Base-by-base conservation (phyloP, 1,140 invertebrate genomes). In the Macrobrachium nipponense region DNA sequence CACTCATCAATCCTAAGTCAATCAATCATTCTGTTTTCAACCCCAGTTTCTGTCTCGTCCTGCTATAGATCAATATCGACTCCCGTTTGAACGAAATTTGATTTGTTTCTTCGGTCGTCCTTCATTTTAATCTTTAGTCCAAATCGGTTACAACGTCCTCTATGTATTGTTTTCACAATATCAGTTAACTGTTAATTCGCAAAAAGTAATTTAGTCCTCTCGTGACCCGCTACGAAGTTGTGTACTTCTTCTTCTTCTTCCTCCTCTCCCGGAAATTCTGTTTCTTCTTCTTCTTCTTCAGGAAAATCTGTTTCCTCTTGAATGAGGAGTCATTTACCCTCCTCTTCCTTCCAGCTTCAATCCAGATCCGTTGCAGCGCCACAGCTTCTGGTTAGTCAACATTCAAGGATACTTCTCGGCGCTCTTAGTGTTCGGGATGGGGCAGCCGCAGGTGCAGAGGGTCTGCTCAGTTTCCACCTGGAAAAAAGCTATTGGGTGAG, bases 371-470 rank as follows among this genome's bases (percentile, higher is more conserved):
- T 89, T 89, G 15, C 90, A 91, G 14, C 90, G 93, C n/a, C 93
- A 93, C 89, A 92, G 92, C 23, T 89, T 92, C 11, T 92, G 93
- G 91, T 89, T 91, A 12, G 89, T 93, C 5, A 89, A 90, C 2
- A 89, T 93, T 86, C 93, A 93, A 12, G 91, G 91, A 51, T 90
- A 90, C 73, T 93, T 93, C 88, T 92, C 91, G 2, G 92, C 92
- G 90, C 90, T 93, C 7, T 90, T 91, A 79, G 90, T 93, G n/a
- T 93, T 91, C 88, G 92, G 92, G 11, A 91, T 91, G 17, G 93
- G 93, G 88, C 93, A 93, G 89, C 91, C 93, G 1, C 92, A 92
- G 89, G 91, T 93, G 10, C 93, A 93, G 87, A 88, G 93, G 80
- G 92, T 92, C 61, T 89, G 88, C 84, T 89, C 89, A 62, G 82